These are phyloP conservation scores for Eurytoma adleriae DNA, from an alignment of 2,888 invertebrate species.

Conservation along the genomic window DNA sequence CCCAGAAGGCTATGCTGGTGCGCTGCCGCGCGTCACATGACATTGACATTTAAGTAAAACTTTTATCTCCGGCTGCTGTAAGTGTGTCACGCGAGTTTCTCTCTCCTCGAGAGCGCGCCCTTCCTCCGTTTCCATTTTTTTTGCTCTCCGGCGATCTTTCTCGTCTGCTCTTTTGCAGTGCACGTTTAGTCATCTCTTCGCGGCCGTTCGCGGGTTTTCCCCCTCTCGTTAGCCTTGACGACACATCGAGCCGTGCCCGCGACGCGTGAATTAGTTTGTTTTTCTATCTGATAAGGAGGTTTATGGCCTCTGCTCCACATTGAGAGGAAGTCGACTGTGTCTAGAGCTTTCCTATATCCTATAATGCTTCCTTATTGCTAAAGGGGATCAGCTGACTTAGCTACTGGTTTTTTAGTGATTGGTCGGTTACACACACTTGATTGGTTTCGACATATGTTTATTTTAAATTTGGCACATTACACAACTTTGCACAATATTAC, in stretches of 20 bases:
- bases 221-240: constrained; percentile 1
- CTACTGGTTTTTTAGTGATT: constrained; percentile 26
- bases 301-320: background rate
- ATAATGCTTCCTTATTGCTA: background rate
- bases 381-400: constrained; percentile 34
- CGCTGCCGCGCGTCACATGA: constrained; percentile 55
- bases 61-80: constrained; percentile 49
- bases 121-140: background rate
- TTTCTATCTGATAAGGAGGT: constrained; percentile 18
- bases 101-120: background rate
- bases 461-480: constrained; percentile 59
- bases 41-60: constrained; percentile 55
- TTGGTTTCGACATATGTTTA: constrained; percentile 58
- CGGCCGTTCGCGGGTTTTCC: background rate
- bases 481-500: constrained; percentile 56
- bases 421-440: constrained; percentile 3
- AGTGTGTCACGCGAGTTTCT: constrained; percentile 55
- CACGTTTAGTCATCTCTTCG: too few species aligned
- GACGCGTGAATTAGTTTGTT: background rate
- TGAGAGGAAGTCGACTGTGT: background rate
- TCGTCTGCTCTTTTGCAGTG: too few species aligned
- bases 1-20: constrained; percentile 15
- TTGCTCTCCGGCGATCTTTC: constrained; percentile 25
- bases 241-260: background rate
- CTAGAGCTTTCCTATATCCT: background rate